Evolutionary conservation across 2,797 vertebrate species (phyloP).

Genomic region (Helarctos malayanus): DNA sequence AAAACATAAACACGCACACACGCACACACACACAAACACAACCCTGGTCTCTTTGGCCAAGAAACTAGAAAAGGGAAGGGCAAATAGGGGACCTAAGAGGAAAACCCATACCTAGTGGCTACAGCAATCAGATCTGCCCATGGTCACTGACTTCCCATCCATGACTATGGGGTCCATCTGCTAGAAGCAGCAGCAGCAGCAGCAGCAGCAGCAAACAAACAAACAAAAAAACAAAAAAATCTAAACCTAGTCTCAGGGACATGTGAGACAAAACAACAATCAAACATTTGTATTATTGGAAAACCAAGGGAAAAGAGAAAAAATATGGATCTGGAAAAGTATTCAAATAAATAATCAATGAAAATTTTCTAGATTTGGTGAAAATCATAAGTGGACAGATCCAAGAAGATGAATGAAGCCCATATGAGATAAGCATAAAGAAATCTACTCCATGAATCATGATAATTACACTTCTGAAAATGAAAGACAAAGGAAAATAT

Average conservation of each 20-base stretch:
- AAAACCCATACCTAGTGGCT: background rate
- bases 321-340: background rate
- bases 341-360: background rate
- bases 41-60: background rate
- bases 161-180: background rate
- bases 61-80: background rate
- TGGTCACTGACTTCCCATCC: background rate
- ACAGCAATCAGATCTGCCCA: background rate
- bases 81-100: background rate
- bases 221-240: background rate
- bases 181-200: background rate
- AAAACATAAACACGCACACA: background rate
- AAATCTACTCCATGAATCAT: background rate
- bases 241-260: background rate
- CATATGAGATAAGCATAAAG: background rate
- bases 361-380: background rate
- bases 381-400: background rate
- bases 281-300: background rate
- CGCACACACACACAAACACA: background rate
- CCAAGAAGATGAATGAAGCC: background rate
- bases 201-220: background rate
- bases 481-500: conserved; percentile 14
- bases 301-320: background rate
- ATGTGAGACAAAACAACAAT: background rate
- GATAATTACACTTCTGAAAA: background rate